Conservation (phyloP, 2,797 vertebrate genomes). For the Echiichthys vipera region DNA sequence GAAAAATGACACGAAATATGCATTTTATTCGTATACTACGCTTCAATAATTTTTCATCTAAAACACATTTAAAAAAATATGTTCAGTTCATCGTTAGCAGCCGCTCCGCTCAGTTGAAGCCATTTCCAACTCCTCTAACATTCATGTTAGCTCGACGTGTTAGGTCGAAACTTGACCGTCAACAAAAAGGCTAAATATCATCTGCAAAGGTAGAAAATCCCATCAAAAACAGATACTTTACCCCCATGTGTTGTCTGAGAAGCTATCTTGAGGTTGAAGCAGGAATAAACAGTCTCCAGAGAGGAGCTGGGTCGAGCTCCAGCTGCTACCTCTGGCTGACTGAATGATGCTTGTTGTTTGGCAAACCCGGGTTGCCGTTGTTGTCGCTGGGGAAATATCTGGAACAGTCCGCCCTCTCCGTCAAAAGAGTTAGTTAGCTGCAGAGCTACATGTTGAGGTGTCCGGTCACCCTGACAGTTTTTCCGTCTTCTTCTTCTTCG, state of each 20-base stretch:
- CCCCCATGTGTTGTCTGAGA: not conserved
- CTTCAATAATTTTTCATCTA: not conserved
- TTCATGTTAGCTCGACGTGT: constrained; percentile 33
- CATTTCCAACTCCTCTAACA: constrained; percentile 22
- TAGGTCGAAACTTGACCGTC: constrained; percentile 23
- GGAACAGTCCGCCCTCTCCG: not conserved
- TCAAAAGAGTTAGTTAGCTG: not conserved
- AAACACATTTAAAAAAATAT: not conserved
- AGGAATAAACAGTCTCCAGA: constrained; percentile 8
- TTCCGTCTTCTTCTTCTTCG: not conserved
- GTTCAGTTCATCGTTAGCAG: not conserved
- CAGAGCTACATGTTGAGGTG: not conserved
- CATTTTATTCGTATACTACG: not conserved
- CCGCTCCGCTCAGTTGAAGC: not conserved
- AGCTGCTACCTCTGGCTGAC: constrained; percentile 52
- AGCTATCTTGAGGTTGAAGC: constrained; percentile 9
- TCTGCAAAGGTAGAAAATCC: not conserved
- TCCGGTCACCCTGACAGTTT: not conserved
- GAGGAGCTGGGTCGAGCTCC: constrained; percentile 25
- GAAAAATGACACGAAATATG: not conserved
- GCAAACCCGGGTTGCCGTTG: constrained; percentile 25
- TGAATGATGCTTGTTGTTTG: constrained; percentile 57
- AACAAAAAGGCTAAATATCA: not conserved
- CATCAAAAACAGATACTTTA: not conserved
- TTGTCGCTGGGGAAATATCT: not conserved